Percentiles rank a stretch among this genome's conserved stretches.
phyloP scores from a whole-genome alignment of 2,888 invertebrate genomes.

The Microlaimidae sp. region DNA sequence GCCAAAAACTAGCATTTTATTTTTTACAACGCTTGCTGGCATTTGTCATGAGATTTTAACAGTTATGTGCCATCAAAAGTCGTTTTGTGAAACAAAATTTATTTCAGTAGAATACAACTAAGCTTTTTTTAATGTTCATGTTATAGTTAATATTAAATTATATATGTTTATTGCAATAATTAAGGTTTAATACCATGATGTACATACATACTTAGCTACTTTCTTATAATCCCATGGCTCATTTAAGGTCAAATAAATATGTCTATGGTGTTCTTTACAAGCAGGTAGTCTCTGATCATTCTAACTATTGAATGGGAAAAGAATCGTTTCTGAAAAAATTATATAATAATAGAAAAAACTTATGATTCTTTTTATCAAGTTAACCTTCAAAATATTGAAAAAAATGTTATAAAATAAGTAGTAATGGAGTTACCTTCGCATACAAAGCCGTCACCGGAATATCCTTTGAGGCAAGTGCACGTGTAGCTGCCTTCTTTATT shows the following conservation, averaged over 20 bases:
- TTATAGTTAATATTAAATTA: too few species aligned
- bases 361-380: not conserved
- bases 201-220: slow-evolving; percentile 24
- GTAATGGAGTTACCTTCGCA: slow-evolving; percentile 87
- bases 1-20: too few species aligned
- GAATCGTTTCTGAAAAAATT: slow-evolving; percentile 26
- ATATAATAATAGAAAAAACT: slow-evolving; percentile 11
- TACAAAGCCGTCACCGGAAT: slow-evolving; percentile 76
- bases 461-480: slow-evolving; percentile 88
- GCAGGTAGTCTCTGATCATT: slow-evolving; percentile 13
- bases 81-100: too few species aligned
- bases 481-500: slow-evolving; percentile 88
- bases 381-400: too few species aligned
- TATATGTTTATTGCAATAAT: too few species aligned
- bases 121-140: too few species aligned
- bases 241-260: slow-evolving; percentile 19
- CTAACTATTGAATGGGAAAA: slow-evolving; percentile 24
- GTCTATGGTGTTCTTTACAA: slow-evolving; percentile 13
- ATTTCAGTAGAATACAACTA: too few species aligned
- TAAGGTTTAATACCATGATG: too few species aligned
- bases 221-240: slow-evolving; percentile 22
- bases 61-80: too few species aligned
- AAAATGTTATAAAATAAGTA: too few species aligned
- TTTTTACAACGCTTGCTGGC: too few species aligned
- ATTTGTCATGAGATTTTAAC: too few species aligned